Percentiles rank a stretch among this genome's conserved stretches.
Evolutionary conservation across 2,888 invertebrate genomes (phyloP).

Genomic region (Epistrophe eligans): DNA sequence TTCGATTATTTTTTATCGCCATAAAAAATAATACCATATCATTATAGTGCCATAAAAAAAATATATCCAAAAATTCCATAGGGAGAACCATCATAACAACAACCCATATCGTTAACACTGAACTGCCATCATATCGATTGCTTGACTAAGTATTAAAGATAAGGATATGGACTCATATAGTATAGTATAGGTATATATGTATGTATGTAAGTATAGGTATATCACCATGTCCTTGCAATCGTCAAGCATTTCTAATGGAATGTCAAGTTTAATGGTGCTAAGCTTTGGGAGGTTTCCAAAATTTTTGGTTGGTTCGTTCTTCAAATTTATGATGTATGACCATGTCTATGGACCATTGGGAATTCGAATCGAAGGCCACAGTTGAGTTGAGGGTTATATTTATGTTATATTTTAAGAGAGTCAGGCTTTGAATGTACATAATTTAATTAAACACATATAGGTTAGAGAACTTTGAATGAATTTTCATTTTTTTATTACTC

Average conservation of each 20-base stretch:
- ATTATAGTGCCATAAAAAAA: conserved; percentile 75
- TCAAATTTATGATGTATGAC: conserved; percentile 72
- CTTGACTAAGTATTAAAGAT: conserved; percentile 29
- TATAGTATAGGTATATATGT: no score
- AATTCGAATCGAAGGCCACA: conserved; percentile 18
- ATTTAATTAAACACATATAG: conserved; percentile 47
- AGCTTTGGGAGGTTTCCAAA: conserved; percentile 57
- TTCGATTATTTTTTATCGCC: conserved; percentile 75
- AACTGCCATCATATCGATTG: conserved; percentile 63
- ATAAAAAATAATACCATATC: conserved; percentile 74
- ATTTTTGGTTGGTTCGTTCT: conserved; percentile 2
- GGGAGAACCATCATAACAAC: conserved; percentile 68
- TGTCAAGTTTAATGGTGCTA: conserved; percentile 74
- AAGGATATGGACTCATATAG: background rate
- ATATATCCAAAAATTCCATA: conserved; percentile 51
- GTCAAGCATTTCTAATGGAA: conserved; percentile 69
- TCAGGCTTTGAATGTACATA: conserved; percentile 16
- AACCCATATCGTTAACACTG: conserved; percentile 73
- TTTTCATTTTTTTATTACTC: conserved; percentile 9
- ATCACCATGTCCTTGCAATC: conserved; percentile 47
- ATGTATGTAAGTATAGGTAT: no score
- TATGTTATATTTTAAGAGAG: background rate
- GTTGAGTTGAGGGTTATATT: conserved; percentile 17
- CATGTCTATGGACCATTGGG: conserved; percentile 47
- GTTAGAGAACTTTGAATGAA: background rate